Base-by-base conservation (phyloP, 2,797 vertebrate genomes). In the Poeciliopsis presidionis region DNA sequence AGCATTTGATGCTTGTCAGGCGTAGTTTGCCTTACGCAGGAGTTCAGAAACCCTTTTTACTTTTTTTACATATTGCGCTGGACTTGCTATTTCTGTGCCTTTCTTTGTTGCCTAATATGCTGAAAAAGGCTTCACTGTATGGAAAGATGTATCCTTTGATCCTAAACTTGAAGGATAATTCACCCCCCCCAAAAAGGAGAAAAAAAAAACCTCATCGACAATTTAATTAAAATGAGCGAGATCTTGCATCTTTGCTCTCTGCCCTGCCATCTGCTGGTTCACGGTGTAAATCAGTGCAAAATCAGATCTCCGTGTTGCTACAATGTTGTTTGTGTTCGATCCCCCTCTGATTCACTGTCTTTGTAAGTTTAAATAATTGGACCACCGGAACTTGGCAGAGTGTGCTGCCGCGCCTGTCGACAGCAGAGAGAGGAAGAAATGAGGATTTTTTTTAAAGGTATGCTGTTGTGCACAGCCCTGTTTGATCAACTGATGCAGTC, bases 141-240 rank as follows among this genome's bases (percentile, higher is more conserved):
- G 91, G 90, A 90, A 90, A 88, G 87, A 74, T 91, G 91, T 90
- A 92, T 93, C 90, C 92, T 95, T 94, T 95, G 93, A 95, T 94
- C 93, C 88, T 75, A 90, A 91, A 91, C 89, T 90, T 67, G 81
- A 86, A 91, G 90, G 74, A 89, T 94, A 92, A 93, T 92, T 94
- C 84, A 75, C 73, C 33, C 25, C 67, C 22, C 36, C 9, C 0
- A 0, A 36, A 69, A 43, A 65, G 88, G 91, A 93, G 90, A 5
- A 30, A n/a, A 43, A 45, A 45, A 43, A 45, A 69, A 12, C 25
- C 8, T 91, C 87, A 84, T 90, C 83, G 82, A 88, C 92, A 92
- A 80, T 94, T 91, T 94, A 94, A 95, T 95, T 95, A 93, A 92
- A 91, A 89, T 79, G 86, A 90, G 85, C 49, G 28, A 86, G 88